Conservation (phyloP, 2,888 invertebrate genomes). For the Hedychridium roseum region DNA sequence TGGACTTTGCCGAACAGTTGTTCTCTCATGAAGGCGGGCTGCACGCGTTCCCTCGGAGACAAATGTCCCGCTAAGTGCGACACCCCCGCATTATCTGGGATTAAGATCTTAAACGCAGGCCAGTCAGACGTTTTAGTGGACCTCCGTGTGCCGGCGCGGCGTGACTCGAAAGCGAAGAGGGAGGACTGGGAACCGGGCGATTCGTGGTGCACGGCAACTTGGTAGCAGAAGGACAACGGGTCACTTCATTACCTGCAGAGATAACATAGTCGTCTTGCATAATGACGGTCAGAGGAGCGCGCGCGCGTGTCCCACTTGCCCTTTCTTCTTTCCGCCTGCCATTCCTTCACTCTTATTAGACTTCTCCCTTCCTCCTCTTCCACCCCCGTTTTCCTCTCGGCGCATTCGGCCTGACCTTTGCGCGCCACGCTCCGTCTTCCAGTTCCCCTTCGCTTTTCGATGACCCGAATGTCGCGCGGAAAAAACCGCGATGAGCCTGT, state of each 20-base stretch:
- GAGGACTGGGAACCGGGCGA: slow-evolving; percentile 19
- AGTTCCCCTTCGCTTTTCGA: too few species aligned
- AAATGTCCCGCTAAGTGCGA: slow-evolving; percentile 52
- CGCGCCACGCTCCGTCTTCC: too few species aligned
- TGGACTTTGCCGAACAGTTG: too few species aligned
- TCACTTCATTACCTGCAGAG: slow-evolving; percentile 52
- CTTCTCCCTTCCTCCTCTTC: too few species aligned
- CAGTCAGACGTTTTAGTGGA: slow-evolving; percentile 34
- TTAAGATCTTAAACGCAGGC: slow-evolving; percentile 49
- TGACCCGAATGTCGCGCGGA: slow-evolving; percentile 9
- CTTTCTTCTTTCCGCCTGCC: too few species aligned
- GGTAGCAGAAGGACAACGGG: slow-evolving; percentile 54
- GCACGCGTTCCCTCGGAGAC: slow-evolving; percentile 41
- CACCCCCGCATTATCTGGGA: slow-evolving; percentile 53
- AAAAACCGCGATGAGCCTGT: too few species aligned
- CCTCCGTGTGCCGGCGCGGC: slow-evolving; percentile 30
- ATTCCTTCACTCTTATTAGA: too few species aligned
- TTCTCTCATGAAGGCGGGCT: too few species aligned
- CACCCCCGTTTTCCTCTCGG: too few species aligned
- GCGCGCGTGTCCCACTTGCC: too few species aligned
- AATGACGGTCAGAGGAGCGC: slow-evolving; percentile 47
- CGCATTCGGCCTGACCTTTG: too few species aligned
- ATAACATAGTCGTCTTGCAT: slow-evolving; percentile 54
- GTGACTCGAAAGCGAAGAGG: slow-evolving; percentile 19
- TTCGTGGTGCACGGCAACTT: slow-evolving; percentile 32